Percentiles rank a stretch among this genome's conserved stretches.
Conservation (phyloP, 2,888 invertebrate species). For the Baccha elongata region DNA sequence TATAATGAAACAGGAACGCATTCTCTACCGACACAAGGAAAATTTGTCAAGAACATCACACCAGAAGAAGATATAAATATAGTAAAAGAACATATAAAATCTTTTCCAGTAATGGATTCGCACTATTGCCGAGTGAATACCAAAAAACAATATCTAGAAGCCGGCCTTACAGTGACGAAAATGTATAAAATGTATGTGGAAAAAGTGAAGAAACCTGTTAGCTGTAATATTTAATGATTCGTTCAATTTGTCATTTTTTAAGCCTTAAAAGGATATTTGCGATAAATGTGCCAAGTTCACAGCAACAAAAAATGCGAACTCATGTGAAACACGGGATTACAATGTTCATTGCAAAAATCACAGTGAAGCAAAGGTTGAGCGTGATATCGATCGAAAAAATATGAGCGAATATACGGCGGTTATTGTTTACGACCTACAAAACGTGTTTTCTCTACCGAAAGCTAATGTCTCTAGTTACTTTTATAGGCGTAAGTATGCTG, state of each 20-base stretch:
- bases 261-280: constrained; percentile 13
- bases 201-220: constrained; percentile 1
- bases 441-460: constrained; percentile 1
- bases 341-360: constrained; percentile 6
- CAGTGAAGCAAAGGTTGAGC: constrained; percentile 17
- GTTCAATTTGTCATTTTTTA: constrained; percentile 10
- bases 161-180: constrained; percentile 6
- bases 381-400: constrained; percentile 30
- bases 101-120: too few species aligned
- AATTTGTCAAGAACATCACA: constrained; percentile 12
- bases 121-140: too few species aligned
- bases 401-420: background rate
- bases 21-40: background rate
- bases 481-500: constrained; percentile 18
- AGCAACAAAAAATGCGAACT: background rate
- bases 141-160: background rate
- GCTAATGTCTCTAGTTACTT: constrained; percentile 18
- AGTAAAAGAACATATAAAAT: constrained; percentile 4
- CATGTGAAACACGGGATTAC: constrained; percentile 6
- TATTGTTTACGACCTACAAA: constrained; percentile 10
- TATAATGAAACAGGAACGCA: constrained; percentile 9
- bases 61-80: constrained; percentile 4
- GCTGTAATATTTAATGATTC: background rate
- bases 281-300: constrained; percentile 1
- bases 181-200: constrained; percentile 10